Conservation (phyloP, 2,113 vertebrate genomes). For the Chinchilla lanigera region DNA sequence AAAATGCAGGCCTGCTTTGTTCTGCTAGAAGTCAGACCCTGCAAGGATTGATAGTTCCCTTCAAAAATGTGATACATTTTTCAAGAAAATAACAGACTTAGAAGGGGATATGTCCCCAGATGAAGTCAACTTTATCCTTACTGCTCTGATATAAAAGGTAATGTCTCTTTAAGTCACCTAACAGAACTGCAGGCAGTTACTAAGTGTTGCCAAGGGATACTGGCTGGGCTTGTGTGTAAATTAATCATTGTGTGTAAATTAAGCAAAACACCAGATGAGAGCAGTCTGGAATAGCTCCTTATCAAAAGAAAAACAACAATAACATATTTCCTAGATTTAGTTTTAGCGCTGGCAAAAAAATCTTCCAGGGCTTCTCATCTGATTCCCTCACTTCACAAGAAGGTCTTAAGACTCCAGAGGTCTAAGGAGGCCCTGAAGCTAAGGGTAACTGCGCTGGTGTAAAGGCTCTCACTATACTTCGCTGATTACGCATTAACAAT, state of each 20-base stretch:
- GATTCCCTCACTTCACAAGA: background rate
- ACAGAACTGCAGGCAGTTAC: slow-evolving; percentile 34
- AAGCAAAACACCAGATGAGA: slow-evolving; percentile 79
- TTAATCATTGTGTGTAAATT: slow-evolving; percentile 80
- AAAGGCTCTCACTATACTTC: background rate
- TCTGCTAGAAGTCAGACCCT: background rate
- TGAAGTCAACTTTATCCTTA: background rate
- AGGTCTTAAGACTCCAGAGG: background rate
- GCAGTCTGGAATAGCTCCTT: slow-evolving; percentile 73
- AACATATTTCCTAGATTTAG: slow-evolving; percentile 18
- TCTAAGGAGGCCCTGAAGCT: background rate
- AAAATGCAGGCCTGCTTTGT: background rate
- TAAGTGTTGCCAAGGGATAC: slow-evolving; percentile 74
- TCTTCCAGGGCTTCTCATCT: background rate
- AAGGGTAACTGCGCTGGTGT: background rate
- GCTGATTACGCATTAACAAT: background rate
- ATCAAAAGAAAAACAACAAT: slow-evolving; percentile 47
- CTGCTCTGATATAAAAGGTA: background rate
- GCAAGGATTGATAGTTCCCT: background rate
- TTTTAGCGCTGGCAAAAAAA: background rate
- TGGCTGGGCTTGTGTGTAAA: slow-evolving; percentile 67
- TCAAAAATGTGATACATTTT: background rate
- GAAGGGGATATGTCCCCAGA: background rate
- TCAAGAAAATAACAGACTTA: slow-evolving; percentile 12
- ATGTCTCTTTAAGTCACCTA: slow-evolving; percentile 51